Evolutionary conservation across 2,113 vertebrate genomes (phyloP), one percentile per base, ranked within the genome.

Genomic region (Zosterops hypoxanthus): DNA sequence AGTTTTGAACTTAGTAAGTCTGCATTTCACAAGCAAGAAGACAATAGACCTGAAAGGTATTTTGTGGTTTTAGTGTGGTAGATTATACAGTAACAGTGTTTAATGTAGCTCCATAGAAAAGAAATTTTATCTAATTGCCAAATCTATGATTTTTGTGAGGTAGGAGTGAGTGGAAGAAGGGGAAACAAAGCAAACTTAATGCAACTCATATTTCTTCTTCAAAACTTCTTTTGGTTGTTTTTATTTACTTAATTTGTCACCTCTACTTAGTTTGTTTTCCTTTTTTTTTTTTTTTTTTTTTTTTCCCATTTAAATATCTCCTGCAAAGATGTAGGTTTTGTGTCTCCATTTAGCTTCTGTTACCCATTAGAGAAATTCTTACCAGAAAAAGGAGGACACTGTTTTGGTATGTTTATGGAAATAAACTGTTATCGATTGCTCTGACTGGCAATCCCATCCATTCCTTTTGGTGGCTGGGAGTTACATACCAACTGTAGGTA

Each of bases 401-500:
- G 66, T 92, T 93, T 94, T 95, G 89, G 73, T 95, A 87, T 95
- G 86, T 92, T 95, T 94, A 82, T 92, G 83, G 89, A 84, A 92
- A 88, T 94, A 31, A 68, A 71, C 73, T 92, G 49, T 92, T 94
- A 92, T 95, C 47, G 26, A 79, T 92, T 92, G 84, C 84, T 94
- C 86, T 97, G 86, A 95, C 73, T 94, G 91, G 84, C 90, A 94
- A 87, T 95, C 86, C 91, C 91, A 95, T 86, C 81, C 91, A 92
- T 96, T 64, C 89, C 77, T 95, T 94, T 95, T 92, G 84, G 81
- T 94, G 91, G 91, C 92, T 97, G 91, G 93, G 86, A 94, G 57
- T 94, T 94, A 82, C 81, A 61, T 89, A 92, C 84, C 91, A 86
- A 68, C 84, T 55, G 84, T 97, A 95, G 89, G 84, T 95, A 96